These are phyloP conservation scores for Caenorhabditis inopinata DNA, from an alignment of 1,140 invertebrate genomes.

Conservation along the genomic window DNA sequence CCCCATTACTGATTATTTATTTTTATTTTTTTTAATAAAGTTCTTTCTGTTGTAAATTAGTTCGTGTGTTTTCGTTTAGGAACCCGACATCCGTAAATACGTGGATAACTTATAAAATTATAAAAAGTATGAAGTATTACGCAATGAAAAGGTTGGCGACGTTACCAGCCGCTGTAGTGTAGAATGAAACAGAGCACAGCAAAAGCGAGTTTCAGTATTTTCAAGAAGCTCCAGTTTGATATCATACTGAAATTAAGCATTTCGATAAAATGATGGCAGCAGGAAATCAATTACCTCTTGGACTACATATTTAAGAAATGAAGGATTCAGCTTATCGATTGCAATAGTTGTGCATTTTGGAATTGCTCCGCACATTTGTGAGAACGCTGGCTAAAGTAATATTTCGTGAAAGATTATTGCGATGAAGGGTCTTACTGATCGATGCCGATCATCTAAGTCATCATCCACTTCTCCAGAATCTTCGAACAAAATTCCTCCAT, in stretches of 20 bases:
- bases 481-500: constrained; percentile 22
- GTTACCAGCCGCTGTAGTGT: constrained; percentile 16
- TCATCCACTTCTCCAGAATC: constrained; percentile 11
- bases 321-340: constrained; percentile 20
- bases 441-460: background rate
- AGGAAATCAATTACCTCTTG: background rate
- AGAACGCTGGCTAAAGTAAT: constrained; percentile 1
- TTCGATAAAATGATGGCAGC: no score
- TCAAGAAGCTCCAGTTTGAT: constrained; percentile 20
- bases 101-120: no score
- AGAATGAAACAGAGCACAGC: constrained; percentile 33
- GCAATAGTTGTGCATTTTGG: background rate
- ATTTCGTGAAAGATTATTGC: background rate
- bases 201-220: constrained; percentile 26
- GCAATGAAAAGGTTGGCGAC: background rate
- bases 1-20: background rate
- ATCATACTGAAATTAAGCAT: background rate
- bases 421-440: background rate
- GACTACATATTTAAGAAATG: constrained; percentile 20
- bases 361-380: constrained; percentile 22
- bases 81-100: no score
- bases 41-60: no score
- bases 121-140: no score
- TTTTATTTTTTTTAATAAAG: background rate
- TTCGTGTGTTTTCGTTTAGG: no score